Conservation (phyloP, 2,113 vertebrate species). For the Podiceps cristatus region DNA sequence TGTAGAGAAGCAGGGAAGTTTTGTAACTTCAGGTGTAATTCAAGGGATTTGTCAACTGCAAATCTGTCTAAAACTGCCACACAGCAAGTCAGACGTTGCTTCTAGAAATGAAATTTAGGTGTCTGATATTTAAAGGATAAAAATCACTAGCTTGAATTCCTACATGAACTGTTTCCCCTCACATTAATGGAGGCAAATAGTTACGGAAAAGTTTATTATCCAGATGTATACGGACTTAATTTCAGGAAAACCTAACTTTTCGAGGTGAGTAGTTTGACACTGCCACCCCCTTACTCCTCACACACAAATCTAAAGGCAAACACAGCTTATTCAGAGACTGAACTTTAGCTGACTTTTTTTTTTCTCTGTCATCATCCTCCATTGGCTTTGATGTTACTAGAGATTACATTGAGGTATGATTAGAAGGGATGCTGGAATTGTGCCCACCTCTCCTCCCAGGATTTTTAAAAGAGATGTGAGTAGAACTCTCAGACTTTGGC, state of each 20-base stretch:
- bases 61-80: neutral
- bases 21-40: neutral
- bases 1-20: neutral
- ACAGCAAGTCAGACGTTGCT: neutral
- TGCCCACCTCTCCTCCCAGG: constrained; percentile 38
- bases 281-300: neutral
- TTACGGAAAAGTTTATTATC: neutral
- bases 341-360: constrained; percentile 51
- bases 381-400: constrained; percentile 42
- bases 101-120: neutral
- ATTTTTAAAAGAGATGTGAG: constrained; percentile 36
- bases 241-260: neutral
- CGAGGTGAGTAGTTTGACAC: neutral
- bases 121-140: neutral
- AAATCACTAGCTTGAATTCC: neutral
- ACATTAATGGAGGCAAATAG: neutral
- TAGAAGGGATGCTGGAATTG: constrained; percentile 38
- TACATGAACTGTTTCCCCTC: neutral
- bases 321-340: neutral
- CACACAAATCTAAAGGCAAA: constrained; percentile 8
- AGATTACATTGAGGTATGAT: constrained; percentile 45
- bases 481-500: constrained; percentile 46
- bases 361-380: constrained; percentile 1
- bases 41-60: neutral
- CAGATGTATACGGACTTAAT: neutral